Evolutionary conservation across 1,140 invertebrate genomes (phyloP).

Genomic region (Drosophila tsacasi): DNA sequence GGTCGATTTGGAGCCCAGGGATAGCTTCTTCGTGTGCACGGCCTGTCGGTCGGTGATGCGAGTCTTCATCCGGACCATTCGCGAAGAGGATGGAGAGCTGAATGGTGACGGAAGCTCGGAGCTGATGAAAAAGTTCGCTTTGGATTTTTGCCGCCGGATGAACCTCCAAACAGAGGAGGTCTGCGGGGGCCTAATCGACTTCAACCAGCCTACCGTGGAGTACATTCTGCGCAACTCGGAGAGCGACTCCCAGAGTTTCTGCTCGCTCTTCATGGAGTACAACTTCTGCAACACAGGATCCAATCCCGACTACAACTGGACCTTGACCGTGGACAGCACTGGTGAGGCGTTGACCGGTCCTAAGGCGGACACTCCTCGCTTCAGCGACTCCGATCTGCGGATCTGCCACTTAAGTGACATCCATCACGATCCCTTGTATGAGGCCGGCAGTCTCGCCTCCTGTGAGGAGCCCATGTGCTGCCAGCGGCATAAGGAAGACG

Average conservation of each 20-base stretch:
- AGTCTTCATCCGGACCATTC: constrained; percentile 84
- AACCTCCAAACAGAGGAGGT: constrained; percentile 86
- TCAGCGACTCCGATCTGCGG: constrained; percentile 80
- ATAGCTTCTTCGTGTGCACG: constrained; percentile 85
- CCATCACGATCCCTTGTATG: constrained; percentile 92
- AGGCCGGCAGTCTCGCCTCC: constrained; percentile 87
- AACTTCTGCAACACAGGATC: constrained; percentile 50
- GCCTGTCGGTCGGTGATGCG: constrained; percentile 86
- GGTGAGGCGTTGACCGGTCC: constrained; percentile 14
- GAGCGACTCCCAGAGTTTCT: constrained; percentile 68
- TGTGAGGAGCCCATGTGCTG: constrained; percentile 93
- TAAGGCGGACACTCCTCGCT: constrained; percentile 47
- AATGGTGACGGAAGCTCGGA: constrained; percentile 49
- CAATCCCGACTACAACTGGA: constrained; percentile 69
- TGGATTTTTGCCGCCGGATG: constrained; percentile 86
- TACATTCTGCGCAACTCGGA: constrained; percentile 65
- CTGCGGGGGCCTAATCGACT: constrained; percentile 87
- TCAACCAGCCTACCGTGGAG: constrained; percentile 85
- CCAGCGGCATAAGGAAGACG: constrained; percentile 86
- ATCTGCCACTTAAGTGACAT: constrained; percentile 92
- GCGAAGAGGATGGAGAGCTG: constrained; percentile 63
- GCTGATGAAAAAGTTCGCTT: constrained; percentile 76
- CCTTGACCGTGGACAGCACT: constrained; percentile 41
- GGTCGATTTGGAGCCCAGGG: constrained; percentile 56
- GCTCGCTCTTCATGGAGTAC: constrained; percentile 65